Evolutionary conservation across 2,888 invertebrate genomes (phyloP).

Genomic region (Chydorus sphaericus): DNA sequence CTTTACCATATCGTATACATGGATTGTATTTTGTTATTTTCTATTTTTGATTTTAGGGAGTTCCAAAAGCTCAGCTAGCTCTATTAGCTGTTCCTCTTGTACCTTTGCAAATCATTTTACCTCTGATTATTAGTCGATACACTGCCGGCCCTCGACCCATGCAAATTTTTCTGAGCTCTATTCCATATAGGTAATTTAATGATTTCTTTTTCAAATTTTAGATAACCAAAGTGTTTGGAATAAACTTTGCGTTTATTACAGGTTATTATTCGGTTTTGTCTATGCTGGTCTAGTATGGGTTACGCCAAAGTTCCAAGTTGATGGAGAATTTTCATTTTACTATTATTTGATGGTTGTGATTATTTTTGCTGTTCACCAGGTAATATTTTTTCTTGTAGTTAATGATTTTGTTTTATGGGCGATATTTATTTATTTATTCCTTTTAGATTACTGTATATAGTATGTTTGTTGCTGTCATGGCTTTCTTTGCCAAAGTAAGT

Average conservation of each 20-base stretch:
- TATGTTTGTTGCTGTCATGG: conserved; percentile 96
- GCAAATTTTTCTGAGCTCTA: conserved; percentile 71
- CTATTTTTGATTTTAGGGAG: conserved; percentile 41
- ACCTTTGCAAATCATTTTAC: conserved; percentile 83
- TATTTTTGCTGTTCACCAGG: conserved; percentile 84
- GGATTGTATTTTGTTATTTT: no score
- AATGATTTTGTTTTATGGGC: background rate
- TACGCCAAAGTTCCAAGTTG: conserved; percentile 57
- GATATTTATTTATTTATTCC: conserved; percentile 16
- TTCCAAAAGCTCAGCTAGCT: conserved; percentile 88
- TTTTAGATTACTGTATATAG: conserved; percentile 76
- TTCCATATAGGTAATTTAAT: conserved; percentile 51
- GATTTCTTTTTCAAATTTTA: no score
- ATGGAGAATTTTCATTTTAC: conserved; percentile 47
- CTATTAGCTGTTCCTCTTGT: conserved; percentile 83
- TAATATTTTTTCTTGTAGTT: conserved; percentile 26
- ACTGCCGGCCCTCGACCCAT: conserved; percentile 80
- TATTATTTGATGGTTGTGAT: conserved; percentile 55
- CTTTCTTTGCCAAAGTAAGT: conserved; percentile 81
- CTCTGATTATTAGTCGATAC: conserved; percentile 65
- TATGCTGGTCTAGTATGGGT: conserved; percentile 70
- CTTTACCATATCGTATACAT: no score
- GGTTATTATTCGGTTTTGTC: conserved; percentile 68
- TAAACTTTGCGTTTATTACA: no score
- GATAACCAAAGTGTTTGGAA: no score